phyloP scores from a whole-genome alignment of 2,888 invertebrate species.

The Ctenicera cuprea region DNA sequence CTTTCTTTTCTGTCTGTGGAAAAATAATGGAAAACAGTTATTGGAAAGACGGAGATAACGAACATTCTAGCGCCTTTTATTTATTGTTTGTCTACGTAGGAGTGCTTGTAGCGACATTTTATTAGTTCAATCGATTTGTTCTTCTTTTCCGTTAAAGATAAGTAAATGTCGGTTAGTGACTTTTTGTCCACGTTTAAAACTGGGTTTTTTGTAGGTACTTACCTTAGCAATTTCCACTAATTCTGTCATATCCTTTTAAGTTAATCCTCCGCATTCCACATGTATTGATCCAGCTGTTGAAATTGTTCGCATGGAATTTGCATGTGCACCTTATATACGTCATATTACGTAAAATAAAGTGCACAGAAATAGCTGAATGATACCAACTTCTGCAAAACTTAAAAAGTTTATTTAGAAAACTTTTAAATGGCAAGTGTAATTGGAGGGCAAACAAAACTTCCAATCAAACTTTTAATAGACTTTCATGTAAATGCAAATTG shows the following conservation, averaged over 20 bases:
- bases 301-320: neutral
- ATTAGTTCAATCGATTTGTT: no score
- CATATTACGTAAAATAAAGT: conserved; percentile 1
- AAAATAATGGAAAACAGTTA: neutral
- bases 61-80: neutral
- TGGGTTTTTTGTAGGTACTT: neutral
- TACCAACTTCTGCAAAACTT: conserved; percentile 1
- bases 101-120: neutral
- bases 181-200: no score
- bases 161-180: no score
- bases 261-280: neutral
- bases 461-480: conserved; percentile 28
- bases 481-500: conserved; percentile 27
- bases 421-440: conserved; percentile 23
- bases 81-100: no score
- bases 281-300: neutral
- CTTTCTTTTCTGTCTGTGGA: neutral
- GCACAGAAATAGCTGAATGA: conserved; percentile 4
- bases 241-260: neutral
- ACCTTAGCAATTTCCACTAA: neutral
- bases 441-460: conserved; percentile 18
- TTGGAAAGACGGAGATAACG: neutral
- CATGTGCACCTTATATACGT: conserved; percentile 11
- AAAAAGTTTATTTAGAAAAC: conserved; percentile 1
- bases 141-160: no score